phyloP scores from a whole-genome alignment of 2,113 vertebrate species.

The Mus spicilegus region DNA sequence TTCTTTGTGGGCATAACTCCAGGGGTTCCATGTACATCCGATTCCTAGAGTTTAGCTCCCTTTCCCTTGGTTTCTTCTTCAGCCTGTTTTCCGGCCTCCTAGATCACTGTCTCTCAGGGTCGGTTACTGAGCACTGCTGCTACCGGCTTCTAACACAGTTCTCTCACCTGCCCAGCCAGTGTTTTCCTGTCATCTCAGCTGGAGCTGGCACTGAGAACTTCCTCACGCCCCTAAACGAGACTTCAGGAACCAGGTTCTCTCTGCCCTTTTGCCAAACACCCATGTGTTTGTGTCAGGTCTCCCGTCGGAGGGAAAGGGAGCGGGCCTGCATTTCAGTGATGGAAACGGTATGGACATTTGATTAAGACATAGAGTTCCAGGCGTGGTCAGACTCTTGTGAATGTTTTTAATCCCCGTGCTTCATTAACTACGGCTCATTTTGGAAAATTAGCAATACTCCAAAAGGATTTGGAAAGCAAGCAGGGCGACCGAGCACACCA shows the following conservation, averaged over 20 bases:
- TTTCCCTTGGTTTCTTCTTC: background rate
- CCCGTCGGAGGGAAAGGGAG: background rate
- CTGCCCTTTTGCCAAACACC: background rate
- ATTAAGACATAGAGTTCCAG: background rate
- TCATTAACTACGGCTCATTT: background rate
- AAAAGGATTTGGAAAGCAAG: background rate
- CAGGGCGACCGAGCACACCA: rapidly evolving
- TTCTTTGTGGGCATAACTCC: background rate
- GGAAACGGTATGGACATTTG: background rate
- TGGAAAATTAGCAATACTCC: background rate
- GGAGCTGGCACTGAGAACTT: background rate
- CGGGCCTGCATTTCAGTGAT: background rate
- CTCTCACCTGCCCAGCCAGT: background rate
- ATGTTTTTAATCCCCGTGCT: background rate
- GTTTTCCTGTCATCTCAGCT: too few relatives aligned
- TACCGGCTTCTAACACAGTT: too few relatives aligned
- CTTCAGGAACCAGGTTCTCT: background rate
- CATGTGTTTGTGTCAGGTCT: background rate
- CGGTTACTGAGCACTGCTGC: background rate
- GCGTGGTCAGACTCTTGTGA: background rate
- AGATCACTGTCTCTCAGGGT: background rate
- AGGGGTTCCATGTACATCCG: background rate
- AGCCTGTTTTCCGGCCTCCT: background rate
- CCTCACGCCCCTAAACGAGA: background rate
- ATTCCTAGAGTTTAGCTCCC: background rate